phyloP scores from a whole-genome alignment of 2,888 invertebrate species.

The Amblyjoppa fuscipennis region DNA sequence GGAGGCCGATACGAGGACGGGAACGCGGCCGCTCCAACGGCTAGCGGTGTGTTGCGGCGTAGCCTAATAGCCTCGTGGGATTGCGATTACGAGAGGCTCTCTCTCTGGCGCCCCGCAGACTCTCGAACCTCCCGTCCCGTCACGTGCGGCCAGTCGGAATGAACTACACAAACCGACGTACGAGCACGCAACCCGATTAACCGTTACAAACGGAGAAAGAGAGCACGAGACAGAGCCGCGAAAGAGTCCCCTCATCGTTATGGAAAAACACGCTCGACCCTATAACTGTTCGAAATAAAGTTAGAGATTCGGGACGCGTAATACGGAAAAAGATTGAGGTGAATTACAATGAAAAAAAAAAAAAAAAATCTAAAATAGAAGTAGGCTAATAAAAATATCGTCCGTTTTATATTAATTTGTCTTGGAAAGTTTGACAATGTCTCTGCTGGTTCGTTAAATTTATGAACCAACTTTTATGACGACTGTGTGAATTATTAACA shows the following conservation, averaged over 20 bases:
- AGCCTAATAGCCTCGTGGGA: constrained; percentile 2
- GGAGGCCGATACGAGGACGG: background rate
- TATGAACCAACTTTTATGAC: too few species aligned
- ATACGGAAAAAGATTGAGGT: background rate
- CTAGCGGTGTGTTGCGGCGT: background rate
- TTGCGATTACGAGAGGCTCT: background rate
- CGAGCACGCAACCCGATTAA: constrained; percentile 39
- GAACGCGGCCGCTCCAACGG: background rate
- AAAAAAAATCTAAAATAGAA: background rate
- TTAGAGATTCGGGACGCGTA: background rate
- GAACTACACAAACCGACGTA: constrained; percentile 38
- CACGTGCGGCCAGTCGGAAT: constrained; percentile 43
- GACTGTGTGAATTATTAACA: too few species aligned
- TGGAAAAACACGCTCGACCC: constrained; percentile 13
- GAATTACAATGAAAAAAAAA: background rate
- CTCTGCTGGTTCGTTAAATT: too few species aligned
- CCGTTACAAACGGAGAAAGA: constrained; percentile 35
- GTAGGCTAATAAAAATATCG: too few species aligned
- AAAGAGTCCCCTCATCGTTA: background rate
- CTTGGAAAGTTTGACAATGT: too few species aligned
- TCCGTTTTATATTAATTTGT: too few species aligned
- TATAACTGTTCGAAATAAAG: background rate
- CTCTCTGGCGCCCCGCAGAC: constrained; percentile 11
- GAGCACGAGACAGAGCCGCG: background rate
- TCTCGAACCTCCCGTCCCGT: constrained; percentile 15